These are phyloP conservation scores for Gavialis gangeticus DNA, from an alignment of 2,113 vertebrate species.

Conservation along the genomic window DNA sequence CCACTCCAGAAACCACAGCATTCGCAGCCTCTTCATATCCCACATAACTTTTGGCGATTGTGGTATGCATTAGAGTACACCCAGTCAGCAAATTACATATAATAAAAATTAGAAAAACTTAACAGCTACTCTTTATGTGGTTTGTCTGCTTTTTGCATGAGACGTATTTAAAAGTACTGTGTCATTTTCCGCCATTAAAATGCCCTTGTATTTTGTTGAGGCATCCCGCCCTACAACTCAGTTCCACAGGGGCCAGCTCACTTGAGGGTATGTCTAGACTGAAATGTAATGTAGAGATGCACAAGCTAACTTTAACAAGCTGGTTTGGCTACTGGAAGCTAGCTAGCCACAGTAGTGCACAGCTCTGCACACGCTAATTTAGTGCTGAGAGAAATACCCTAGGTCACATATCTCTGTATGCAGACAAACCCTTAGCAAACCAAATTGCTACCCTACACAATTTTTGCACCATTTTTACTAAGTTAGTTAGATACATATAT, in stretches of 20 bases:
- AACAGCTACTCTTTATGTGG: background rate
- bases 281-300: background rate
- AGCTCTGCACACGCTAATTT: background rate
- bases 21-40: conserved; percentile 5
- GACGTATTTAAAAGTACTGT: background rate
- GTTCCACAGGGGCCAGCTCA: background rate
- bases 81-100: background rate
- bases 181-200: background rate
- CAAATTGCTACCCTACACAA: no score
- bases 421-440: no score
- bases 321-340: background rate
- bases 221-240: background rate
- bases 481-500: no score
- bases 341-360: background rate
- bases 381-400: no score
- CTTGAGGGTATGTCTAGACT: background rate
- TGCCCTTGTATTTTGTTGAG: conserved; percentile 21
- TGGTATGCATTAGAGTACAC: background rate
- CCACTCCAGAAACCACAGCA: background rate
- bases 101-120: conserved; percentile 27
- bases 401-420: no score
- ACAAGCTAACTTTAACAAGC: background rate
- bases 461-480: no score
- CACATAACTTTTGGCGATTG: background rate
- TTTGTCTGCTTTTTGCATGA: background rate